Evolutionary conservation across 2,113 vertebrate species (phyloP), one percentile per base, ranked within the genome.

Genomic region (Cyprinodon variegatus): DNA sequence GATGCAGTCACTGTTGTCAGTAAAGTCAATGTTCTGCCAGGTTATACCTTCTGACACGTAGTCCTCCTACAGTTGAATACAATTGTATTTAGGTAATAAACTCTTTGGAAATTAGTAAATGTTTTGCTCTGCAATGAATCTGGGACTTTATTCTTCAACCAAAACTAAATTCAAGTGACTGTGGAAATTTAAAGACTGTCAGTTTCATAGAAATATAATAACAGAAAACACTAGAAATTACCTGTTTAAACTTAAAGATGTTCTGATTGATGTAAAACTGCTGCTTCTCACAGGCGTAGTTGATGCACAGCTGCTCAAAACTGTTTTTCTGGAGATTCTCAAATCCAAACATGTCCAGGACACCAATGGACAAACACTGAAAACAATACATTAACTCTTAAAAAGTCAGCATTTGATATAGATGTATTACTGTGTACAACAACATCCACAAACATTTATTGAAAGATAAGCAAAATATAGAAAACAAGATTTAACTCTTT

Each of bases 221-320:
- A 20, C 20, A 57, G 50, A 9, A n/a, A 57, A 57, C 29, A 57
- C 17, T 9, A 50, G n/a, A 40, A 82, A 86, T 83, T 76, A 98
- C 98, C 93, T 99, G 97, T 76, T 97, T 94, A 39, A 96, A 83
- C 46, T 92, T 95, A 91, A 99, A 99, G 84, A 99, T 96, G 73
- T 96, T 95, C 70, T 96, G 95, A 77, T 96, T 99, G 89, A 96
- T 97, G 90, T 97, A 98, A 90, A 94, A 94, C 84, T 97, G 97
- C 10, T 98, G 94, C 84, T 95, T 97, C 74, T 99, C 97, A 0
- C 96, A 97, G 60, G 96, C 94, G 22, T 97, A 99, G 90, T 98
- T 99, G 84, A 98, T 98, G 89, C 96, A 98, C 87, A 98, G 97
- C 89, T 98, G 98, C 83, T 99, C 97, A 61, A 99, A 99, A 82